Base-by-base conservation (phyloP, 1,140 invertebrate genomes). In the Macrobrachium rosenbergii region DNA sequence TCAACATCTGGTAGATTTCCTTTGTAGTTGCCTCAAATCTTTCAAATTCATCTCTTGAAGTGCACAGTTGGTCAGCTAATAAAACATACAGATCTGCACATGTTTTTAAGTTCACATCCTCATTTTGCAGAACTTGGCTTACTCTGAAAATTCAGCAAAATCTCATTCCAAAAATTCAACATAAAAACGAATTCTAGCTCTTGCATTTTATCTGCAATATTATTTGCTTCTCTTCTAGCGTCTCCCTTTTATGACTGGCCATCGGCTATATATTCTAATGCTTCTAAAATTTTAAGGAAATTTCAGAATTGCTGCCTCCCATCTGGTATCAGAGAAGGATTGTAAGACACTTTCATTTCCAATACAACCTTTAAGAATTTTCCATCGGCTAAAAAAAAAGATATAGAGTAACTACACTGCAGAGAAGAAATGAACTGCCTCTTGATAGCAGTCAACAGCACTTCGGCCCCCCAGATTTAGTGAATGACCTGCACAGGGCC, bases 181-280 rank as follows among this genome's bases (percentile, higher is more conserved):
- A n/a, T n/a, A 72, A 90, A 89, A 89, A 89, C 81, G 75, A 89
- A 90, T 90, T 90, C 88, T 89, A 90, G 62, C 73, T 90, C 76
- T 89, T 90, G 82, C 69, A 90, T 89, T 45, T 88, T 89, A 84
- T 89, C 63, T 86, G 87, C 77, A 84, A 64, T 77, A 84, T 67
- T 23, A 76, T 84, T 77, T 78, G 1, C 83, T 63, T 84, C 59
- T 84, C 75, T 84, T 77, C 83, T 78, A 78, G 60, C 28, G 58
- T 77, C 59, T 75, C 45, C 82, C 52, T 83, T 75, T 73, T 83
- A 69, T 59, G 17, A 62, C 52, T 75, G 82, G 82, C 62, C n/a
- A 6, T 73, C 72, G 3, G 6, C 21, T 43, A 60, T 73, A n/a
- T 52, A n/a, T 58, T 73, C 69, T 62, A 76, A 59, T 16, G 37